phyloP scores from a whole-genome alignment of 2,888 invertebrate genomes.

The Thumatha senex region DNA sequence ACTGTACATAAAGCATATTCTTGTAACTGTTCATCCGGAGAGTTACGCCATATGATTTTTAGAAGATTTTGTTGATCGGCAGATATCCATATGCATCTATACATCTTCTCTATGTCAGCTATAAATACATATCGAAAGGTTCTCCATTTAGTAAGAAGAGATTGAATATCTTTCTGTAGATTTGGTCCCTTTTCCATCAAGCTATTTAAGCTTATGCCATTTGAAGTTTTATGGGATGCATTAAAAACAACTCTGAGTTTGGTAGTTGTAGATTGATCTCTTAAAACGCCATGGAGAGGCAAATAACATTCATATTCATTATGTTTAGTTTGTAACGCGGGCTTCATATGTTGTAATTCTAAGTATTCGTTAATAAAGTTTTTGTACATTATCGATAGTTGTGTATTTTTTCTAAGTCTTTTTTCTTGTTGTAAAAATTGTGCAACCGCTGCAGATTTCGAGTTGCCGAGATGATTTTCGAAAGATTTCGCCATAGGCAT shows the following conservation, averaged over 20 bases:
- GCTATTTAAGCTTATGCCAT: not conserved
- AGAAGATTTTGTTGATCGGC: conserved; percentile 16
- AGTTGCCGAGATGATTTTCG: conserved; percentile 4
- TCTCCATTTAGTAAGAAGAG: conserved; percentile 19
- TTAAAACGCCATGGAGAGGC: not conserved
- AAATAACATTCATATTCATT: not conserved
- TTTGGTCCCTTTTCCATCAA: conserved; percentile 12
- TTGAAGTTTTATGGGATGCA: not conserved
- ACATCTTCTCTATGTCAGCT: conserved; percentile 31
- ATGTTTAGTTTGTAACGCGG: not conserved
- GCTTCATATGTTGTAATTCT: not conserved
- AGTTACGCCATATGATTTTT: conserved; percentile 11
- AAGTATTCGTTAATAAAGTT: conserved; percentile 1
- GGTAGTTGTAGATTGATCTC: conserved; percentile 1
- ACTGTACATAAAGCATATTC: not conserved
- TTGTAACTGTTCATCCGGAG: not conserved
- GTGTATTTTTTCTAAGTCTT: not conserved
- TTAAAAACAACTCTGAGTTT: conserved; percentile 5
- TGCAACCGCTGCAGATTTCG: conserved; percentile 5
- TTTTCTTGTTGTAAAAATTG: conserved; percentile 11
- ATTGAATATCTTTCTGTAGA: conserved; percentile 17
- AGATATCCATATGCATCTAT: conserved; percentile 15
- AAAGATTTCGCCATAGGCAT: conserved; percentile 1
- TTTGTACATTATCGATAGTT: not conserved
- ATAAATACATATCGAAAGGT: conserved; percentile 20